Evolutionary conservation across 2,113 vertebrate genomes (phyloP).

Genomic region (Cromileptes altivelis): DNA sequence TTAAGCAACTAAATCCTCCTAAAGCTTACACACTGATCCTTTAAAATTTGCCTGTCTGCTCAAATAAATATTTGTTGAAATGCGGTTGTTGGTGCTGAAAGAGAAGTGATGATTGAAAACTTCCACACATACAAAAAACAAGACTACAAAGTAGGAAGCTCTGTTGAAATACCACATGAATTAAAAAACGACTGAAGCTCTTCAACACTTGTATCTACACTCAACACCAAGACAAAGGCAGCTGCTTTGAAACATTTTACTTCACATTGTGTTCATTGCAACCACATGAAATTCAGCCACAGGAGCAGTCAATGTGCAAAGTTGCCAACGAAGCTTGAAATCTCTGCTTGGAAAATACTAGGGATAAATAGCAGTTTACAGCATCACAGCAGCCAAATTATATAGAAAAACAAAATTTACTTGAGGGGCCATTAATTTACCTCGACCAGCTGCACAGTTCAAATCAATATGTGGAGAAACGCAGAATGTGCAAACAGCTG

Average conservation of each 20-base stretch:
- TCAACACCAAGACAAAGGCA: background rate
- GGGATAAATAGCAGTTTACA: background rate
- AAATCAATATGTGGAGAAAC: slow-evolving; percentile 24
- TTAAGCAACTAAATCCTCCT: too few relatives aligned
- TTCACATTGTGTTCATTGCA: background rate
- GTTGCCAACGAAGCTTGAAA: background rate
- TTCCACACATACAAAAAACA: background rate
- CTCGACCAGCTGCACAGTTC: slow-evolving; percentile 15
- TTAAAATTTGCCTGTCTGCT: background rate
- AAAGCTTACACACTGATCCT: too few relatives aligned
- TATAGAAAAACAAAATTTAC: slow-evolving; percentile 7
- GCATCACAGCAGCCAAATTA: slow-evolving; percentile 8
- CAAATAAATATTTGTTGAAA: background rate
- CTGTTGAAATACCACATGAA: background rate
- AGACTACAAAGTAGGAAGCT: background rate
- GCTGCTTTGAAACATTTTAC: background rate
- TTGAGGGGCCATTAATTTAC: slow-evolving; percentile 15
- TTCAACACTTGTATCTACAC: background rate
- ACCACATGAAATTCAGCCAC: background rate
- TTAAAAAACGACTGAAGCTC: background rate
- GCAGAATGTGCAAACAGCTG: slow-evolving; percentile 24
- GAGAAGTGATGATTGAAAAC: background rate
- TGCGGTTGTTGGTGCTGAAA: background rate
- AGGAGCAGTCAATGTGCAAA: background rate
- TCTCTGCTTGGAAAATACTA: background rate